Conservation (phyloP, 2,888 invertebrate species). For the Nemotelus pantherinus region DNA sequence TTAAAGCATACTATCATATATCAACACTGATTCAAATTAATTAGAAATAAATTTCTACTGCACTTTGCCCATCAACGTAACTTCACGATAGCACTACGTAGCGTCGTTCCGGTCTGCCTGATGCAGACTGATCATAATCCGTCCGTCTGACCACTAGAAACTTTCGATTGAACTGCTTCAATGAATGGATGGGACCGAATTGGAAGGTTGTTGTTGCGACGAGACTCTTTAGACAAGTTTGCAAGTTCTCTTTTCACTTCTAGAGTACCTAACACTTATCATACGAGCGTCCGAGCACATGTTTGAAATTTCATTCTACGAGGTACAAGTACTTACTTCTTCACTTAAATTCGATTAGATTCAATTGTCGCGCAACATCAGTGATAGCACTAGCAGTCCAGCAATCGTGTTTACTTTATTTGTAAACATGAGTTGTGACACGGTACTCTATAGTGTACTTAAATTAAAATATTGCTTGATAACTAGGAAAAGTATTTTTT, state of each 20-base stretch:
- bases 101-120: slow-evolving; percentile 18
- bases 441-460: too few relatives aligned
- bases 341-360: slow-evolving; percentile 14
- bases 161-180: neutral
- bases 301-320: slow-evolving; percentile 7
- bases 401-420: too few relatives aligned
- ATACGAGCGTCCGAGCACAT: neutral
- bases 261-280: neutral
- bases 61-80: neutral
- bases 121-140: slow-evolving; percentile 22
- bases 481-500: too few relatives aligned
- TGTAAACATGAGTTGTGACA: too few relatives aligned
- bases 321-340: neutral
- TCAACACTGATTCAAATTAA: neutral
- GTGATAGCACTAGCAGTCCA: neutral
- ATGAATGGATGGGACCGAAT: slow-evolving; percentile 11
- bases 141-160: neutral
- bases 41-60: neutral
- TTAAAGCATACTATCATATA: neutral
- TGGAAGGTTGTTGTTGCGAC: slow-evolving; percentile 1
- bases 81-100: neutral
- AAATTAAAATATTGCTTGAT: too few relatives aligned
- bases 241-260: slow-evolving; percentile 13
- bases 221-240: slow-evolving; percentile 5
- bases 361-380: slow-evolving; percentile 32